Conservation (phyloP, 2,888 invertebrate species). For the Podotricha telesiphe region DNA sequence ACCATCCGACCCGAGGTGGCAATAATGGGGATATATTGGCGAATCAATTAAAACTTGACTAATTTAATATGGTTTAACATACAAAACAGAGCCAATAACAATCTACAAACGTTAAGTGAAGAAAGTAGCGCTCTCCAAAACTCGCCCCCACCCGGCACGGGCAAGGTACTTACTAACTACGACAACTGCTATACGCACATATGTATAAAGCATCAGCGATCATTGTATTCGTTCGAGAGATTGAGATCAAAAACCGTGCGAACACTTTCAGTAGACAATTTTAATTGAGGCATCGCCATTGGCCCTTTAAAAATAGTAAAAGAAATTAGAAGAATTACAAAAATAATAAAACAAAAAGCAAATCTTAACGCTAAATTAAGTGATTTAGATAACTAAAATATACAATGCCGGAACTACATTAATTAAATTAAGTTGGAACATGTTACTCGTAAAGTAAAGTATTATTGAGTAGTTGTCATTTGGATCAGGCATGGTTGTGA, state of each 20-base stretch:
- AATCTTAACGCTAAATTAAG: conserved; percentile 61
- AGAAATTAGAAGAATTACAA: conserved; percentile 38
- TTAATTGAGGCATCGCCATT: conserved; percentile 9
- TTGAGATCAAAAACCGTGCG: conserved; percentile 48
- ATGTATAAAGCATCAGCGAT: conserved; percentile 6
- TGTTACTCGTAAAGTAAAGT: conserved; percentile 57
- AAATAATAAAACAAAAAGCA: conserved; percentile 44
- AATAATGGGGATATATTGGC: conserved; percentile 10
- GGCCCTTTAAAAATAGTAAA: conserved; percentile 27
- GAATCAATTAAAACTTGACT: conserved; percentile 28
- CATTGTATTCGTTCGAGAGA: conserved; percentile 39
- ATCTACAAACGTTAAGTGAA: conserved; percentile 14
- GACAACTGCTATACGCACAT: conserved; percentile 19
- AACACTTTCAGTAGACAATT: conserved; percentile 35
- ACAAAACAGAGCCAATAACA: conserved; percentile 27
- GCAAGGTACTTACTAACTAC: conserved; percentile 27
- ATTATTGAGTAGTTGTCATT: conserved; percentile 75
- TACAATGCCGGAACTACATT: conserved; percentile 65
- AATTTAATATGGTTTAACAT: conserved; percentile 23
- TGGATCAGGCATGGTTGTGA: conserved; percentile 78
- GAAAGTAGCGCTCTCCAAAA: conserved; percentile 19
- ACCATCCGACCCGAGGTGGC: conserved; percentile 14
- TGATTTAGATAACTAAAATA: conserved; percentile 66
- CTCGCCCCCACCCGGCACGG: conserved; percentile 15
- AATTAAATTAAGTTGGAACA: conserved; percentile 70